Evolutionary conservation across 2,797 vertebrate genomes (phyloP), one percentile per base, ranked within the genome.

Genomic region (Huso huso): DNA sequence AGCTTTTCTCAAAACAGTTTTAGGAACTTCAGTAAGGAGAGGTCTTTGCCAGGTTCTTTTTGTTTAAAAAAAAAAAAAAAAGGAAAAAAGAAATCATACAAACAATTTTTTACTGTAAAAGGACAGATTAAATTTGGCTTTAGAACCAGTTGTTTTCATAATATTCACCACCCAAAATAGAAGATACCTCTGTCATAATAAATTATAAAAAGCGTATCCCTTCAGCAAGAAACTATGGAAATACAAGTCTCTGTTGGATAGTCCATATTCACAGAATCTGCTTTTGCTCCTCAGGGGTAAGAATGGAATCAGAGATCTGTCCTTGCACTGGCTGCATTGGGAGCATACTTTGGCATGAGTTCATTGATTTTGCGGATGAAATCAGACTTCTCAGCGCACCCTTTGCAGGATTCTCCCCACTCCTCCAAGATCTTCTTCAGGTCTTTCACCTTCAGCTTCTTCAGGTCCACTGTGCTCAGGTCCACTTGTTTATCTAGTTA

Each of bases 331-430:
- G 95, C 94, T 3, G 93, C 94, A 49, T 87, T 87, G 4, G 95
- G 94, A 0, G 94, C 95, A 3, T 97, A 95, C 84, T 92, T 94
- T 70, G 96, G 95, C 96, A 98, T 96, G 74, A 98, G 92, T 86
- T 98, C 95, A 0, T 92, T 90, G 81, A 99, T 99, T 77, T 94
- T 93, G 63, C 95, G 93, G 82, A 99, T 98, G 78, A 96, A 98
- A 82, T 98, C 96, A 0, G 93, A 92, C 75, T 99, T 99, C 68
- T 98, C 95, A 0, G 91, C 96, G 1, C 96, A 99, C 76, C 96
- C 95, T 84, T 97, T 98, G 82, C 96, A 99, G 0, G 87, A 87
- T 79, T 99, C 96, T 7, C 90, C 96, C 95, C 95, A 99, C 71
- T 97, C 95, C 37, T 98, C 96, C 68, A 98, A 80, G 57, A 99